These are phyloP conservation scores for Lepidocyrtinus sp. DNA, from an alignment of 2,888 invertebrate genomes.

Conservation along the genomic window DNA sequence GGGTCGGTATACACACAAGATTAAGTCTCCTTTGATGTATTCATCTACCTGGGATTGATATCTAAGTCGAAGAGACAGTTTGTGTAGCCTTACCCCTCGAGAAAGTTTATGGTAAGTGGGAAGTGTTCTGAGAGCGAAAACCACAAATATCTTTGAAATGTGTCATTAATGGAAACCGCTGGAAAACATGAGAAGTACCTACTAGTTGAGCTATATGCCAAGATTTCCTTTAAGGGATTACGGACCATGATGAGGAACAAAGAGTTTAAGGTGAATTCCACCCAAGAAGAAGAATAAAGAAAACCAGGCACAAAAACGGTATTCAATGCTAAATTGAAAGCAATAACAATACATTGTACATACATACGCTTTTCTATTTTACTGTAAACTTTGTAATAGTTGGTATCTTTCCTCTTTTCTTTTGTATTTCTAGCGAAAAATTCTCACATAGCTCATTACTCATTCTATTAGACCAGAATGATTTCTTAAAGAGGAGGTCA, in stretches of 20 bases:
- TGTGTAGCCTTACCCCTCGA: slow-evolving; percentile 9
- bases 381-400: background rate
- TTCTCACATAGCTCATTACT: slow-evolving; percentile 52
- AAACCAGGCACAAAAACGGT: background rate
- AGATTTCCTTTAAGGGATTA: too few species aligned
- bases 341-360: background rate
- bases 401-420: background rate
- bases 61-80: background rate
- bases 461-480: slow-evolving; percentile 52
- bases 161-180: slow-evolving; percentile 59
- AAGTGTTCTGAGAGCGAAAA: slow-evolving; percentile 33
- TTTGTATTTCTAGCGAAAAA: too few species aligned
- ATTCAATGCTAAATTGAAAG: background rate
- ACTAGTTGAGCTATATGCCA: background rate
- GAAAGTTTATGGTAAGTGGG: too few species aligned
- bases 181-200: slow-evolving; percentile 10
- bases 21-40: slow-evolving; percentile 1
- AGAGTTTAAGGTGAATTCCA: background rate
- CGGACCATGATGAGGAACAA: too few species aligned
- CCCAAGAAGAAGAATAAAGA: background rate
- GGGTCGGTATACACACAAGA: background rate
- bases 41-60: background rate
- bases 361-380: background rate
- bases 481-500: slow-evolving; percentile 7
- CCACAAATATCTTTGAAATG: slow-evolving; percentile 63